A percentile compares a stretch with the other conserved stretches of the same genome.
These are phyloP conservation scores for Cathartes aura DNA, from an alignment of 2,113 vertebrate genomes.

Conservation along the genomic window DNA sequence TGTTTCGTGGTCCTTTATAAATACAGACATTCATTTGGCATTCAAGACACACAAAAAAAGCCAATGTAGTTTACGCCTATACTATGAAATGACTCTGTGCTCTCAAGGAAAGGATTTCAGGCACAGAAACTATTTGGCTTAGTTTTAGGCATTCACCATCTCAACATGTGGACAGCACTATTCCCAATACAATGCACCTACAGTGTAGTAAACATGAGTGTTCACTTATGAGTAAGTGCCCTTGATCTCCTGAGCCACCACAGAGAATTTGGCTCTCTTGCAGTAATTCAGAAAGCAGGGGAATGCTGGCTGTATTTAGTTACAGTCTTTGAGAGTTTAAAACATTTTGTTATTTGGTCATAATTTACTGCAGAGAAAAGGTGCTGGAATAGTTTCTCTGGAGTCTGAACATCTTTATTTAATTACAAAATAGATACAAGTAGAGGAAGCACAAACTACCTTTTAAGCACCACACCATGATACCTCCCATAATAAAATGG, in stretches of 20 bases:
- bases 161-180: background rate
- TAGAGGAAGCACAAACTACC: background rate
- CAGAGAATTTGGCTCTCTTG: constrained; percentile 20
- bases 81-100: background rate
- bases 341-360: constrained; percentile 34
- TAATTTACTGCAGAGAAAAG: constrained; percentile 35
- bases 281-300: constrained; percentile 5
- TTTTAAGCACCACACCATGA: background rate
- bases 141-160: background rate
- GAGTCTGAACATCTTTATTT: background rate
- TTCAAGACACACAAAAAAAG: background rate
- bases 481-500: background rate
- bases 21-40: constrained; percentile 23
- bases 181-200: background rate
- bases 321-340: constrained; percentile 8
- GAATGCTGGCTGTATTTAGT: constrained; percentile 28
- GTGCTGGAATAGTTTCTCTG: background rate
- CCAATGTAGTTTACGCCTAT: background rate
- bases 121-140: background rate
- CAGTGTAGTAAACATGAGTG: background rate
- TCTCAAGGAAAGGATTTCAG: constrained; percentile 34
- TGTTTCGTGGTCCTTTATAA: constrained; percentile 24
- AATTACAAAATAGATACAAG: background rate
- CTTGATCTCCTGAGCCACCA: constrained; percentile 33
- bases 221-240: background rate